Evolutionary conservation across 2,113 vertebrate species (phyloP).

Genomic region (Albula glossodonta): DNA sequence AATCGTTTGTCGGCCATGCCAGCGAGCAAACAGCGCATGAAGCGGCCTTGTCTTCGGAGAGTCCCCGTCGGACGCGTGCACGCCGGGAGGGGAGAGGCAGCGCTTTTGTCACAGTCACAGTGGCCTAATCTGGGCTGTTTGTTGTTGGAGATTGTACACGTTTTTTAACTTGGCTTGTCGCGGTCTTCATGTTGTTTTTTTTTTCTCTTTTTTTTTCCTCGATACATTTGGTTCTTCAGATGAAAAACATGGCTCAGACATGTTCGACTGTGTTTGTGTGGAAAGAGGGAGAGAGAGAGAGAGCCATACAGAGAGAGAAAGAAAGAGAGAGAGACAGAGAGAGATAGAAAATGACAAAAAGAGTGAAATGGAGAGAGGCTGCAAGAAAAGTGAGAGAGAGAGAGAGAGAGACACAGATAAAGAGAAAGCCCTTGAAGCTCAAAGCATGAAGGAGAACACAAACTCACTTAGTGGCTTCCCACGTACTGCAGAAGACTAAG

Average conservation of each 20-base stretch:
- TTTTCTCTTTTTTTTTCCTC: background rate
- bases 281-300: conserved; percentile 27
- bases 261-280: background rate
- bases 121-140: background rate
- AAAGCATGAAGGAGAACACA: conserved; percentile 3
- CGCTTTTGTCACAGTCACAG: background rate
- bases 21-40: background rate
- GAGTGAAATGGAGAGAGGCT: conserved; percentile 4
- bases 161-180: background rate
- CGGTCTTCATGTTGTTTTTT: background rate
- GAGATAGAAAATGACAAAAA: conserved; percentile 37
- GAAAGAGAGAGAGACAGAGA: conserved; percentile 39
- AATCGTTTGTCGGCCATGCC: background rate
- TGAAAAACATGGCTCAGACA: conserved; percentile 2
- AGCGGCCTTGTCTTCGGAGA: background rate
- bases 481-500: background rate
- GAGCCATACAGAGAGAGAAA: background rate
- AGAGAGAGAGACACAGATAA: conserved; percentile 32
- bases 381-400: background rate
- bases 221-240: conserved; percentile 4
- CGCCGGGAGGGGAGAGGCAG: background rate
- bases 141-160: background rate
- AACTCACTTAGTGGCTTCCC: conserved; percentile 29
- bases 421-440: conserved; percentile 50
- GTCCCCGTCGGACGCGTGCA: background rate